Conservation (phyloP, 2,888 invertebrate genomes). For the Dynastes maya region DNA sequence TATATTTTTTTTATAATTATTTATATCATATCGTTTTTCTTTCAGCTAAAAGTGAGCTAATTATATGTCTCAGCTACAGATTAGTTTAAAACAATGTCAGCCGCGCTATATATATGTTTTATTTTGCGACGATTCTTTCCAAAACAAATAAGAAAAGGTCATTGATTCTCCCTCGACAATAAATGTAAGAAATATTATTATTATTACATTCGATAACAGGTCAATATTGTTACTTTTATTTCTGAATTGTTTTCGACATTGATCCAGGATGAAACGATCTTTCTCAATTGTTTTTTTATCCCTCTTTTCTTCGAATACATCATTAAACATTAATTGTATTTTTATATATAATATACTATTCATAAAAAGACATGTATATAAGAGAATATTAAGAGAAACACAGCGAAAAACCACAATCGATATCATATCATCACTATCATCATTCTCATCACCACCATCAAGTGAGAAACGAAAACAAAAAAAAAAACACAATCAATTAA, state of each 20-base stretch:
- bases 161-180: background rate
- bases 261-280: background rate
- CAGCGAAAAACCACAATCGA: too few species aligned
- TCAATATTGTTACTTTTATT: background rate
- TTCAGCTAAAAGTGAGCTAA: background rate
- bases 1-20: background rate
- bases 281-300: background rate
- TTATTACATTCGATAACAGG: background rate
- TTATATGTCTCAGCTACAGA: background rate
- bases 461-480: constrained; percentile 28
- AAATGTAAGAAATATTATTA: background rate
- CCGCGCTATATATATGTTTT: background rate
- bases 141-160: background rate
- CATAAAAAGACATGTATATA: too few species aligned
- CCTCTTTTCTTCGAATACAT: background rate
- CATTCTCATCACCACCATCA: background rate
- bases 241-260: background rate
- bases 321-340: background rate
- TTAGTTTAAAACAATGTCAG: background rate
- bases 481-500: constrained; percentile 42
- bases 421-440: constrained; percentile 20
- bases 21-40: background rate
- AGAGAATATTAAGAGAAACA: too few species aligned
- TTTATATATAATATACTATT: background rate
- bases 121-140: background rate